Base-by-base conservation (phyloP, 35 echinoderm and acorn worm genomes). In the Apostichopus japonicus region DNA sequence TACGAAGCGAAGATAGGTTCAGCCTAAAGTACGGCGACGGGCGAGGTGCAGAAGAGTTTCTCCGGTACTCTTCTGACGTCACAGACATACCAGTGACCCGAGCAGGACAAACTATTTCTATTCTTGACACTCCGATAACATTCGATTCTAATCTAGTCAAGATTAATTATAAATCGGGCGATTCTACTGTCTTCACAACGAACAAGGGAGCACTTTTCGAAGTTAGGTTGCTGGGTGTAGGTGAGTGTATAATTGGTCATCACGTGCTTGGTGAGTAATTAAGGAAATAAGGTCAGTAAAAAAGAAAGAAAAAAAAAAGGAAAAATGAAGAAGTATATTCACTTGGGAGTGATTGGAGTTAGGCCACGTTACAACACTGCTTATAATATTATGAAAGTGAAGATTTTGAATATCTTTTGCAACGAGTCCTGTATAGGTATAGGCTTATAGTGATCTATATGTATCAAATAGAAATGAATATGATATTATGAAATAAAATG, bases 11-110 rank as follows among this genome's bases (percentile, higher is more conserved):
- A 33, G 78, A 80, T 44, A 15, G 21, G 1, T 80, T 80, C 8
- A 80, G 24, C 23, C n/a, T 80, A 80, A 24, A 25, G 24, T 80
- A 24, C 52, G 14, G 10, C 4, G 78, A 80, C 23, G 78, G 24
- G 6, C 23, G 78, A 13, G 78, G 15, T 24, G 78, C 78, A 22
- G 23, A 52, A 6, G 78, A 24, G 6, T 80, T 80, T 33, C 51
- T 44, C 52, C 23, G 24, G 78, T 80, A 80, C 52, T 80, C 78
- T 33, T 80, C 78, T 17, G 78, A 80, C 17, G 78, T 80, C 52
- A 53, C 52, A 15, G 78, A 80, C 33, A 15, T 80, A 15, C 78
- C 78, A 4, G 24, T 80, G 6, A 80, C 15, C 8, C 22, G 78
- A 53, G 78, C 24, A 6, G 78, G 78, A 80, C 14, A 24, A 8